Evolutionary conservation across 1,140 invertebrate species (phyloP).

Genomic region (Orchestia grillus): DNA sequence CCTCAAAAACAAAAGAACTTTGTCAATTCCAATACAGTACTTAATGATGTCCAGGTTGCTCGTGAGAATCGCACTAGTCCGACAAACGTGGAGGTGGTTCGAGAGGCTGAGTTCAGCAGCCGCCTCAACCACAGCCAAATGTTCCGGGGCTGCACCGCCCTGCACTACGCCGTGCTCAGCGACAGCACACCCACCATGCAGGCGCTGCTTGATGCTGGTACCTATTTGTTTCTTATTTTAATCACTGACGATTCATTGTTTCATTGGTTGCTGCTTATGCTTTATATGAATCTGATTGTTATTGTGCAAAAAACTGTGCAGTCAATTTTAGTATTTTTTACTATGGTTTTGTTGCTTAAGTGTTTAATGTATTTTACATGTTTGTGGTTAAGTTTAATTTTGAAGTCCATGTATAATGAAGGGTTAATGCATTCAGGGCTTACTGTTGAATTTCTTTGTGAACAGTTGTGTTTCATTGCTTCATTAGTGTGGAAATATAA

Average conservation of each 20-base stretch:
- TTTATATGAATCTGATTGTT: no score
- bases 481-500: no score
- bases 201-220: constrained; percentile 70
- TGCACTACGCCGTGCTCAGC: constrained; percentile 89
- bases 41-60: constrained; percentile 58
- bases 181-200: constrained; percentile 77
- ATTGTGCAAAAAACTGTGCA: no score
- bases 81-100: constrained; percentile 76
- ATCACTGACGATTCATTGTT: background rate
- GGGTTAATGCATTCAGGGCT: no score
- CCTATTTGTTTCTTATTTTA: background rate
- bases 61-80: constrained; percentile 66
- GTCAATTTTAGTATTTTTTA: no score
- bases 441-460: no score
- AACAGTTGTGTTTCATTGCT: no score
- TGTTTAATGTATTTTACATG: no score
- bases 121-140: constrained; percentile 81
- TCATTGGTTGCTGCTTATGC: background rate
- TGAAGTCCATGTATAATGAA: no score
- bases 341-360: no score
- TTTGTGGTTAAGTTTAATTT: no score
- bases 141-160: constrained; percentile 87
- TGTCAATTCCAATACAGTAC: background rate
- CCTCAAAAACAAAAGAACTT: no score
- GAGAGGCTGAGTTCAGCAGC: constrained; percentile 86